phyloP scores from a whole-genome alignment of 2,797 vertebrate genomes.

The Thalassophryne amazonica region DNA sequence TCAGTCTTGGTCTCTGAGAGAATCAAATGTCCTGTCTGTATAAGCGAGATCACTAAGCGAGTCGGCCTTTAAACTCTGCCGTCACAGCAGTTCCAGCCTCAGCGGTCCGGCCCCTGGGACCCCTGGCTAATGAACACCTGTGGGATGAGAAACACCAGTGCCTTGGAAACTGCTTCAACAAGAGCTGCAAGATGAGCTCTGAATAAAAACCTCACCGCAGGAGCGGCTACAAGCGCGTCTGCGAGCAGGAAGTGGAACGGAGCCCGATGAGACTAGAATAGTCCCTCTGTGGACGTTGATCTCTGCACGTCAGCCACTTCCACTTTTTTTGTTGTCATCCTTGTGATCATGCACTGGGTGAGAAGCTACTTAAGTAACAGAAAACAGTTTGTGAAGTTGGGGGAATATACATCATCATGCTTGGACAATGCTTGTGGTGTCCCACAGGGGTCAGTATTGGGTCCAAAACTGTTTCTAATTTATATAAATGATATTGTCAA shows the following conservation, averaged over 20 bases:
- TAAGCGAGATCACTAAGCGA: slow-evolving; percentile 22
- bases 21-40: too few relatives aligned
- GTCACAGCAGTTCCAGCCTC: slow-evolving; percentile 31
- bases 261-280: slow-evolving; percentile 14
- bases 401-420: too few relatives aligned
- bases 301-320: slow-evolving; percentile 22
- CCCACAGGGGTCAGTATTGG: too few relatives aligned
- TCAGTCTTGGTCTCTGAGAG: too few relatives aligned
- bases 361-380: too few relatives aligned
- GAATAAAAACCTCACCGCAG: not conserved
- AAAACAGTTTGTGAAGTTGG: too few relatives aligned
- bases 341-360: too few relatives aligned
- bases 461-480: too few relatives aligned
- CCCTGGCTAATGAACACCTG: slow-evolving; percentile 63
- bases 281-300: slow-evolving; percentile 21
- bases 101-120: not conserved
- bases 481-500: too few relatives aligned
- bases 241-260: slow-evolving; percentile 15
- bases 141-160: slow-evolving; percentile 27
- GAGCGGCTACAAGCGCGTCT: slow-evolving; percentile 13
- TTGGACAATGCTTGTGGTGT: too few relatives aligned
- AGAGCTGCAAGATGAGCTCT: not conserved
- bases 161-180: slow-evolving; percentile 24
- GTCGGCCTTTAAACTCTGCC: slow-evolving; percentile 16
- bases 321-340: slow-evolving; percentile 21